Evolutionary conservation across 2,797 vertebrate genomes (phyloP).

Genomic region (Micromesistius poutassou): DNA sequence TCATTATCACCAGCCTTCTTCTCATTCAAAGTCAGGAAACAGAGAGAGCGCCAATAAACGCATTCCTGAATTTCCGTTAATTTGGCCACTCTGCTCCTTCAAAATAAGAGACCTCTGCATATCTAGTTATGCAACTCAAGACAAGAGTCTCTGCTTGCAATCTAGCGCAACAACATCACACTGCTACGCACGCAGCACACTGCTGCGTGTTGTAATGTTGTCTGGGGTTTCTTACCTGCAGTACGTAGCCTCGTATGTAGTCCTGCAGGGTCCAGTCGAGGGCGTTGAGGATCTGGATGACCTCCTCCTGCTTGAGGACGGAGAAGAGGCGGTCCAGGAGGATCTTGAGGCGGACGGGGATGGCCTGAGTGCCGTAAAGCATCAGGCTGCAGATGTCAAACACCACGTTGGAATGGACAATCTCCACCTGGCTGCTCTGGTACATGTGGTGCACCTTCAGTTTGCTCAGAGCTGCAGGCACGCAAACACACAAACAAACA

Average conservation of each 20-base stretch:
- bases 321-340: constrained; percentile 96
- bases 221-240: constrained; percentile 76
- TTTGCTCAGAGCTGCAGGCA: constrained; percentile 85
- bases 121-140: too few relatives aligned
- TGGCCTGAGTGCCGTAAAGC: constrained; percentile 93
- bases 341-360: constrained; percentile 95
- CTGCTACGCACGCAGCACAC: background rate
- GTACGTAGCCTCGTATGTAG: constrained; percentile 93
- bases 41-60: background rate
- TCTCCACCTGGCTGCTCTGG: constrained; percentile 92
- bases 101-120: too few relatives aligned
- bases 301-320: constrained; percentile 93
- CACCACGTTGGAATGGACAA: constrained; percentile 95
- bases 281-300: constrained; percentile 91
- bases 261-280: constrained; percentile 96
- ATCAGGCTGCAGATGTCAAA: constrained; percentile 98
- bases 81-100: too few relatives aligned
- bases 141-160: too few relatives aligned
- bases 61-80: too few relatives aligned
- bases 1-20: too few relatives aligned
- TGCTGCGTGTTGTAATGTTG: background rate
- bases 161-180: too few relatives aligned
- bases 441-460: constrained; percentile 88
- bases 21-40: background rate
- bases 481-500: constrained; percentile 2